These are phyloP conservation scores for Tiliqua scincoides DNA, from an alignment of 2,113 vertebrate genomes.

Conservation along the genomic window DNA sequence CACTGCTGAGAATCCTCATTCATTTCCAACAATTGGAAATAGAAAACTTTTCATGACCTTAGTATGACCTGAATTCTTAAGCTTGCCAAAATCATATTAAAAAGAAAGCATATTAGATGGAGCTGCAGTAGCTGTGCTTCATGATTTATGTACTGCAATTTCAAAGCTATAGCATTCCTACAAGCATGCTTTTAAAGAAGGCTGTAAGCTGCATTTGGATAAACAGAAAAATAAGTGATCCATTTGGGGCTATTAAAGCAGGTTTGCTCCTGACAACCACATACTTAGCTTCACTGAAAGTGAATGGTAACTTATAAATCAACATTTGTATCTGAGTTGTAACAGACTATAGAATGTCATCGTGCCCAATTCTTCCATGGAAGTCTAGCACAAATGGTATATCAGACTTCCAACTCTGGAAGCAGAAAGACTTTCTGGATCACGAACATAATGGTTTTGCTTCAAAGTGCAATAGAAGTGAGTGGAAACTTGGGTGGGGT, in stretches of 20 bases:
- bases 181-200: conserved; percentile 73
- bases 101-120: conserved; percentile 45
- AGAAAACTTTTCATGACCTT: conserved; percentile 63
- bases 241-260: conserved; percentile 69
- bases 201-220: conserved; percentile 67
- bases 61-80: conserved; percentile 53
- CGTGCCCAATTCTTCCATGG: conserved; percentile 42
- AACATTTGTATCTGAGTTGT: conserved; percentile 68
- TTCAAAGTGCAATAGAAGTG: background rate
- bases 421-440: background rate
- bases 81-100: conserved; percentile 56
- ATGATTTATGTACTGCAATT: conserved; percentile 70
- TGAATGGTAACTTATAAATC: conserved; percentile 62
- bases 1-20: conserved; percentile 46
- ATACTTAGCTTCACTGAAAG: conserved; percentile 65
- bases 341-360: conserved; percentile 55
- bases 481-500: background rate
- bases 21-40: conserved; percentile 64
- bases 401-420: background rate
- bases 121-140: conserved; percentile 40
- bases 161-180: conserved; percentile 71
- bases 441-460: background rate
- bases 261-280: conserved; percentile 58
- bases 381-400: background rate
- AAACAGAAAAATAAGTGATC: conserved; percentile 74